phyloP scores from a whole-genome alignment of 2,113 vertebrate species.

The Platichthys flesus region DNA sequence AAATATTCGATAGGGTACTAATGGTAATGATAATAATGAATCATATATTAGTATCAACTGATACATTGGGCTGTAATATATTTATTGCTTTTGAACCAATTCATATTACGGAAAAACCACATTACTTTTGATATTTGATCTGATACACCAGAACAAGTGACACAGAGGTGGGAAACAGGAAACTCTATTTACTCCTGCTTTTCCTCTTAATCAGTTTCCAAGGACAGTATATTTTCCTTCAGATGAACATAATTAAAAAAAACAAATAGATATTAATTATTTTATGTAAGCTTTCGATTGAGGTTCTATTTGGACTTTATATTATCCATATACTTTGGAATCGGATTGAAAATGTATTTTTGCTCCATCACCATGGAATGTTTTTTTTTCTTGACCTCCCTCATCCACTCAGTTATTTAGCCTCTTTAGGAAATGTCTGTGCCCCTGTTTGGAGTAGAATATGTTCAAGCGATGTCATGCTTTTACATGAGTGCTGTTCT shows the following conservation, averaged over 20 bases:
- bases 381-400: background rate
- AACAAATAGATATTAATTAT: background rate
- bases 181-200: too few relatives aligned
- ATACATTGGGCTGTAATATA: background rate
- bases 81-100: too few relatives aligned
- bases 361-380: background rate
- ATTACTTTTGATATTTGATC: too few relatives aligned
- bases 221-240: background rate
- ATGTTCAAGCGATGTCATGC: conserved; percentile 4
- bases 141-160: too few relatives aligned
- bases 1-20: background rate
- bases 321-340: too few relatives aligned
- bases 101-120: too few relatives aligned
- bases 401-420: conserved; percentile 15
- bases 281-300: too few relatives aligned
- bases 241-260: background rate
- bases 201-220: background rate
- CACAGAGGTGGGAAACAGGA: too few relatives aligned
- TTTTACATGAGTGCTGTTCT: conserved; percentile 20
- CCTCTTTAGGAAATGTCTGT: conserved; percentile 37
- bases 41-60: background rate
- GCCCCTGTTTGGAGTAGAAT: conserved; percentile 31
- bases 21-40: background rate
- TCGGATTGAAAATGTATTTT: too few relatives aligned
- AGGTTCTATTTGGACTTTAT: too few relatives aligned